These are phyloP conservation scores for Amphiprion ocellaris DNA, from an alignment of 2,113 vertebrate genomes.

Conservation along the genomic window DNA sequence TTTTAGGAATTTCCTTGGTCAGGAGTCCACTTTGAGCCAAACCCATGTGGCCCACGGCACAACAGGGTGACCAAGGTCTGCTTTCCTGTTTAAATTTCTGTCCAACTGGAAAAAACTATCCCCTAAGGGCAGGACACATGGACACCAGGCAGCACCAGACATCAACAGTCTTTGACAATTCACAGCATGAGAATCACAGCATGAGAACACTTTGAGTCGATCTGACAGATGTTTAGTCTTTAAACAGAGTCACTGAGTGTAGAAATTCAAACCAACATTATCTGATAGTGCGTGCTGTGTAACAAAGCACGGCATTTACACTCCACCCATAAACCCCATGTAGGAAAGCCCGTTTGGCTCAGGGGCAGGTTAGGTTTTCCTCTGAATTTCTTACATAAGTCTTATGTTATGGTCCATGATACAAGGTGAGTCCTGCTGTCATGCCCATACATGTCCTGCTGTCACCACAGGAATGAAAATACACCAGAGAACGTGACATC, in stretches of 20 bases:
- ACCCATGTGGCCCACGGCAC: neutral
- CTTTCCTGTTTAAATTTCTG: constrained; percentile 65
- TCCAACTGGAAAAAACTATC: constrained; percentile 24
- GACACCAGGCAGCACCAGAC: constrained; percentile 46
- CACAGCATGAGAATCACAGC: constrained; percentile 5
- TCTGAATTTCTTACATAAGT: constrained; percentile 31
- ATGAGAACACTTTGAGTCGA: neutral
- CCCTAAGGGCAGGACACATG: constrained; percentile 58
- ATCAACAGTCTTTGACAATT: neutral
- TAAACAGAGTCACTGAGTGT: neutral
- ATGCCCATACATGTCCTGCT: constrained; percentile 42
- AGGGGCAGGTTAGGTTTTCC: constrained; percentile 17
- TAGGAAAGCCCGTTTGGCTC: constrained; percentile 34
- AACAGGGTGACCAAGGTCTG: constrained; percentile 14
- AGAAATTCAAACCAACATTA: neutral
- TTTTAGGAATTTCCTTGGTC: constrained; percentile 18
- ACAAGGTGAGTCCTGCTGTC: constrained; percentile 23
- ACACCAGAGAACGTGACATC: constrained; percentile 2
- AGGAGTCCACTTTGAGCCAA: constrained; percentile 1
- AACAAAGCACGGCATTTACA: neutral
- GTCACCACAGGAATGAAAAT: constrained; percentile 47
- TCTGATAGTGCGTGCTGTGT: neutral
- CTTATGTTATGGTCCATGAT: neutral
- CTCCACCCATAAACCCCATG: constrained; percentile 28
- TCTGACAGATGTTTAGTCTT: constrained; percentile 23